phyloP scores from a whole-genome alignment of 2,797 vertebrate genomes.

The Ctenosaura bakeri region DNA sequence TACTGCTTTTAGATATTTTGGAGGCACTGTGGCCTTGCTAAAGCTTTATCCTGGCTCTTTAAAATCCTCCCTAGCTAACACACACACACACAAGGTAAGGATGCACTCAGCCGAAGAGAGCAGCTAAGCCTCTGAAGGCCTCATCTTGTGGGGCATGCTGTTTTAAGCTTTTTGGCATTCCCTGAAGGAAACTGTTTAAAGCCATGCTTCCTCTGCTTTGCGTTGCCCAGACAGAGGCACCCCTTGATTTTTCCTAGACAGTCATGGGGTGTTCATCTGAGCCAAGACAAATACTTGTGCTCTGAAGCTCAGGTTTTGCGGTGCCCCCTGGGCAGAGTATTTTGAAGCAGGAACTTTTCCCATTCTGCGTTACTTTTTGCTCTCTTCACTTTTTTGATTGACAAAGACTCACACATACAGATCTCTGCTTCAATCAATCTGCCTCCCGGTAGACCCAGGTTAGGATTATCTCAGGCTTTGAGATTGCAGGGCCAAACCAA shows the following conservation, averaged over 20 bases:
- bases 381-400: slow-evolving; percentile 9
- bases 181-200: slow-evolving; percentile 67
- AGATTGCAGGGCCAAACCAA: too few species aligned
- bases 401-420: background rate
- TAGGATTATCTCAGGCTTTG: too few species aligned
- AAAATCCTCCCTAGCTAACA: slow-evolving; percentile 71
- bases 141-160: slow-evolving; percentile 73
- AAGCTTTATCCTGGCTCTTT: slow-evolving; percentile 72
- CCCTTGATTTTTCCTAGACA: rapidly evolving
- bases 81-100: slow-evolving; percentile 66
- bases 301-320: background rate
- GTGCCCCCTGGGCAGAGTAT: background rate
- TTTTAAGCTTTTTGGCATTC: slow-evolving; percentile 76
- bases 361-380: background rate
- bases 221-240: rapidly evolving
- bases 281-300: background rate
- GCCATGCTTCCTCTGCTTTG: slow-evolving; percentile 42
- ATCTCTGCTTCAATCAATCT: rapidly evolving
- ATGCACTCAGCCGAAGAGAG: slow-evolving; percentile 72
- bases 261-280: rapidly evolving
- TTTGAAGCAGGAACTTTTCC: slow-evolving; percentile 5
- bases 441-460: background rate
- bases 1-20: slow-evolving; percentile 67
- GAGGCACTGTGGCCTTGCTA: slow-evolving; percentile 61
- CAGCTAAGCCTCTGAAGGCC: slow-evolving; percentile 70